Conservation (phyloP, 1,140 invertebrate species). For the Galendromus occidentalis region DNA sequence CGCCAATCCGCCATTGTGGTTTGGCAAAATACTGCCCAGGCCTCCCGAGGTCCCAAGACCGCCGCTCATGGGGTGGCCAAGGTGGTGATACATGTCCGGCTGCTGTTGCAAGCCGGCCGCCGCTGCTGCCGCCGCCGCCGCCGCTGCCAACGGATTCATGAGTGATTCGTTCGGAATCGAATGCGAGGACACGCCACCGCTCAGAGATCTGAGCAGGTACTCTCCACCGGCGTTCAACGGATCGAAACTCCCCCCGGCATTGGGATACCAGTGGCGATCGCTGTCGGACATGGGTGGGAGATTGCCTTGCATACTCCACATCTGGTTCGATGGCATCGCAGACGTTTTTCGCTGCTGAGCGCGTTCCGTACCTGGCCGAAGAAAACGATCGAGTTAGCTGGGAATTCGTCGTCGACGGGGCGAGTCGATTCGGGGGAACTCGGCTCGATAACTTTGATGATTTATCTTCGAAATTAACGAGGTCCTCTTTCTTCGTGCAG, state of each 20-base stretch:
- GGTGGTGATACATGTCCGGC: too few species aligned
- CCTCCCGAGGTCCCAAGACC: too few species aligned
- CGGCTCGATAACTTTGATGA: too few species aligned
- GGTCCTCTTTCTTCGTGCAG: too few species aligned
- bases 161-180: not conserved
- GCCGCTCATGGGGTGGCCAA: too few species aligned
- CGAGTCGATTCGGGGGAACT: too few species aligned
- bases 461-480: too few species aligned
- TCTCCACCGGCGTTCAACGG: not conserved
- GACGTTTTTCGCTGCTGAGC: conserved; percentile 6
- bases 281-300: not conserved
- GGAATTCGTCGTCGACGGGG: not conserved
- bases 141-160: not conserved
- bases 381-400: not conserved
- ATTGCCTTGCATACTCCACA: not conserved
- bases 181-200: not conserved
- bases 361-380: not conserved
- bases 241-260: not conserved
- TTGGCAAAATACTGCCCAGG: too few species aligned
- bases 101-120: too few species aligned
- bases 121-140: not conserved
- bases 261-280: not conserved
- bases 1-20: too few species aligned
- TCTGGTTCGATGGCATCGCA: not conserved
- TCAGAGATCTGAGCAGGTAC: not conserved